Evolutionary conservation across 53 echinoderm and acorn worm species (phyloP).

Genomic region (Glandiceps talaboti): DNA sequence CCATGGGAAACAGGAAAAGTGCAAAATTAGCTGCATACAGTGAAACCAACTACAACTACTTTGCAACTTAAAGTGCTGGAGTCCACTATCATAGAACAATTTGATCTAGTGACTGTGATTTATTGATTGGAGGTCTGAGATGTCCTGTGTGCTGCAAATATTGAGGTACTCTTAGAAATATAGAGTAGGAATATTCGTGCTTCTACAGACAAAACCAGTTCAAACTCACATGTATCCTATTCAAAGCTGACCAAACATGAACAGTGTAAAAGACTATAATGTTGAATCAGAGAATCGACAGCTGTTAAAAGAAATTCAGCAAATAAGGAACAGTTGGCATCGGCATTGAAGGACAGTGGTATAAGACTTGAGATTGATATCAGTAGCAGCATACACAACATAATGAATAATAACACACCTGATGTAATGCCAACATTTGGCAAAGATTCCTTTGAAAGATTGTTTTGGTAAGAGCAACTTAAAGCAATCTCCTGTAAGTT

Average conservation of each 20-base stretch:
- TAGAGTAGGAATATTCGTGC: neutral
- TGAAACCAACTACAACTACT: neutral
- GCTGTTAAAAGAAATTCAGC: neutral
- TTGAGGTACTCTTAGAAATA: neutral
- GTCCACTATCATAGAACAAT: neutral
- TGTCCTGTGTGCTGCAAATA: neutral
- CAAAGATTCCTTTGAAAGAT: slow-evolving; percentile 10
- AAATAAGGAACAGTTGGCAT: neutral
- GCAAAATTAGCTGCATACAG: neutral
- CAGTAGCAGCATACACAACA: neutral
- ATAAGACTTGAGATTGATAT: neutral
- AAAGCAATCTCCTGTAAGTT: neutral
- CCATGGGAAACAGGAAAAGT: neutral
- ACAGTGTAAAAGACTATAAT: neutral
- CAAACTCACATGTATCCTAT: neutral
- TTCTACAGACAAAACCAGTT: neutral
- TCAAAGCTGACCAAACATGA: neutral
- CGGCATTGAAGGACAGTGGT: neutral
- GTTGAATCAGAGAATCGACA: neutral
- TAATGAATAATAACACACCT: neutral
- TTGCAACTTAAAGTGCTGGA: neutral
- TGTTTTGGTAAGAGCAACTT: slow-evolving; percentile 31
- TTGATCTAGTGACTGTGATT: neutral
- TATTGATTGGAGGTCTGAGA: neutral
- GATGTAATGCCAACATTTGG: neutral